Base-by-base conservation (phyloP, 2,797 vertebrate genomes). In the Staurois parvus region DNA sequence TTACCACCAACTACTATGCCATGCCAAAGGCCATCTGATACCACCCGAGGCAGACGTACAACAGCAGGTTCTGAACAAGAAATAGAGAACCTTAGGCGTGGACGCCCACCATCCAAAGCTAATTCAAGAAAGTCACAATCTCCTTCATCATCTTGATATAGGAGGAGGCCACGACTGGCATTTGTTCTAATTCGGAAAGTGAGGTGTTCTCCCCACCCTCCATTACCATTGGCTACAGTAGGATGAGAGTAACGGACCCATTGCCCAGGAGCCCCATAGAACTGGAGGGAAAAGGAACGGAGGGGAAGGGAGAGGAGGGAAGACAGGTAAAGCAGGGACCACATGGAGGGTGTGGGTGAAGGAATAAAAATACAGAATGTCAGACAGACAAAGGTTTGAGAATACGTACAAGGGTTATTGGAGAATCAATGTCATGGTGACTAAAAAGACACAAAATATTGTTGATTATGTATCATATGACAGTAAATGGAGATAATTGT, bases 111-210 rank as follows among this genome's bases (percentile, higher is more conserved):
- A 4, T 91, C 91, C 13, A 99, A 90, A 78, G 97, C 91, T 30
- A 99, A 95, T 94, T 99, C 97, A 93, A 99, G 88, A 91, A 99
- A 99, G 93, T 99, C 97, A 0, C 98, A 99, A 95, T 98, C 96
- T 17, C 98, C 98, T 0, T 97, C 97, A 11, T 99, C 98, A 7
- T 99, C 98, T 86, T 97, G 90, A 89, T 99, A 99, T 59, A 99
- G 96, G 86, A 99, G 93, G 88, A 99, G 89, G 0, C 96, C 96
- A 87, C 95, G 95, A 67, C 95, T 95, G 88, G 94, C 85, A 90
- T 98, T 98, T 85, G 97, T 98, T 90, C 96, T 96, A 83, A 99
- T 85, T 76, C 95, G 95, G 88, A 99, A 98, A 90, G 96, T 98
- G 84, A 99, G 95, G 90, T 97, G 96, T 0, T 96, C 96, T 0